Evolutionary conservation across 2,113 vertebrate species (phyloP).

Genomic region (Saguinus imperator): DNA sequence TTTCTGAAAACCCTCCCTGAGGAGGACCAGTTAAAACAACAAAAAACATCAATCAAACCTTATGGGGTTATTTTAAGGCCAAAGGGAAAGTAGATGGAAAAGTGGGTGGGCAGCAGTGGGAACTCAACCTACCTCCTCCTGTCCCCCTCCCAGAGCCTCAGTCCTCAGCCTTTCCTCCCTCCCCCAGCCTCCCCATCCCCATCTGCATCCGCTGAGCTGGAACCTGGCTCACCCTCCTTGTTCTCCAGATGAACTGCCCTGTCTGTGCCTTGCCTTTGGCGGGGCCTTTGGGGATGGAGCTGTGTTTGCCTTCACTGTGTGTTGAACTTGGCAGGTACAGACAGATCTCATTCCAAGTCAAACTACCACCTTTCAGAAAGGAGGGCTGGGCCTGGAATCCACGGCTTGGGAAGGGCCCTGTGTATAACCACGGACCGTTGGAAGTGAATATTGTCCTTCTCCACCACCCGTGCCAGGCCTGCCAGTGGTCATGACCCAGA

Average conservation of each 20-base stretch:
- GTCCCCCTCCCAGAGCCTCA: not conserved
- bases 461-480: not conserved
- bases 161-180: slow-evolving; percentile 64
- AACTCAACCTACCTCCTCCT: not conserved
- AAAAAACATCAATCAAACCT: not conserved
- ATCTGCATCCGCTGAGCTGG: slow-evolving; percentile 15
- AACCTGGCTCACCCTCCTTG: slow-evolving; percentile 64
- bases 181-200: slow-evolving; percentile 24
- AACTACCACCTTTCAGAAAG: slow-evolving; percentile 77
- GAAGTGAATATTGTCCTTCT: slow-evolving; percentile 4
- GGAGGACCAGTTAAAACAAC: slow-evolving; percentile 11
- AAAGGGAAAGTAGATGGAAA: slow-evolving; percentile 27
- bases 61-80: slow-evolving; percentile 35
- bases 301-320: slow-evolving; percentile 76
- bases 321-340: slow-evolving; percentile 84
- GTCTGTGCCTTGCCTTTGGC: slow-evolving; percentile 48
- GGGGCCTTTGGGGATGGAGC: slow-evolving; percentile 68
- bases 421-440: not conserved
- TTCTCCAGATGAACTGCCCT: slow-evolving; percentile 69
- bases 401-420: not conserved
- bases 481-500: not conserved
- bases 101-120: not conserved
- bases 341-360: slow-evolving; percentile 71
- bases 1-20: not conserved
- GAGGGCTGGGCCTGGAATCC: slow-evolving; percentile 45